Evolutionary conservation across 2,888 invertebrate species (phyloP), one percentile per base, ranked within the genome.

Genomic region (Caenorhabditis afra): DNA sequence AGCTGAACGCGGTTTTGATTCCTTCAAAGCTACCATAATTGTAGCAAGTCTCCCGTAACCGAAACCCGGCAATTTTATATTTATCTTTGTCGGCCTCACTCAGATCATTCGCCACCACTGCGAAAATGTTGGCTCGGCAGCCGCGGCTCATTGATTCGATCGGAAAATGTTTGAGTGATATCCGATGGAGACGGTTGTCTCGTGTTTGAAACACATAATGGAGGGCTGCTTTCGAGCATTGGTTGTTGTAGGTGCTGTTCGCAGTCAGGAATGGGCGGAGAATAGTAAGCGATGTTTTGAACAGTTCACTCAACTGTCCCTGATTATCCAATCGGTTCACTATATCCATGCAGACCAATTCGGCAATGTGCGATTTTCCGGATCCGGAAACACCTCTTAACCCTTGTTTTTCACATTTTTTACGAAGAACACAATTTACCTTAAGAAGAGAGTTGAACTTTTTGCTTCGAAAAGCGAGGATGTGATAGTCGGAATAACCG

Each of bases 381-480:
- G 83, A 83, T 16, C 83, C 83, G 3, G 83, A 79, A 1, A 83
- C 64, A 8, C 83, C 83, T 53, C 83, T 82, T 55, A 57, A 80
- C 62, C 22, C 12, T 20, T 0, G 16, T 16, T 29, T 44, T 55
- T 35, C 8, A 18, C 5, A 45, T 8, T 10, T 18, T 7, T 23
- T 7, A 23, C 7, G 16, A 8, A 7, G 8, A 3, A 12, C 3
- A 22, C 10, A 1, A 11, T 22, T 12, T 5, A 81, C 82, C 80
- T 66, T 22, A 83, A 44, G 20, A 83, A 71, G 12, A 83, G 14
- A 3, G 79, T 71, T 1, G 73, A 75, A 16, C 35, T 41, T 49
- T 74, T 79, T 0, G 64, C 29, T 45, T 81, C 71, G 35, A 83
- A 74, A 3, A 83, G 35, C 0, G 77, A 77, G 2, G 77, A 74